These are phyloP conservation scores for Manis pentadactyla DNA, from an alignment of 2,797 vertebrate species.

Conservation along the genomic window DNA sequence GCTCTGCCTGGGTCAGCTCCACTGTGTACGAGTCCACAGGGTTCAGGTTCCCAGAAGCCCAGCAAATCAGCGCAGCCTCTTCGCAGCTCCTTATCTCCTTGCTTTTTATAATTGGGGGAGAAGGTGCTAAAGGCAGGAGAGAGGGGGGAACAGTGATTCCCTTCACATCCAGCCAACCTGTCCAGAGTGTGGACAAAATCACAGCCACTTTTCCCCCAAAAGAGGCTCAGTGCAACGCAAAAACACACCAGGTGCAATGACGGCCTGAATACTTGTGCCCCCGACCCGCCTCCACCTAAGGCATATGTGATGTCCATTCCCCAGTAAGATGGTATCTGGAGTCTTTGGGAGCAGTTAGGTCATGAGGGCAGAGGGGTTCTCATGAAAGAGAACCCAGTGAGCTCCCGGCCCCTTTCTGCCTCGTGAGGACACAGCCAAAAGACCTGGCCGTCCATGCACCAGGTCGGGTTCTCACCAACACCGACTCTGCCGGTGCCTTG, in stretches of 20 bases:
- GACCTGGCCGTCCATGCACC: not conserved
- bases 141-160: not conserved
- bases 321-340: not conserved
- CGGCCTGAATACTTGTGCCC: not conserved
- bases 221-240: not conserved
- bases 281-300: not conserved
- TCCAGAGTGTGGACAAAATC: not conserved
- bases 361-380: not conserved
- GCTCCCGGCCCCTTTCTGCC: not conserved
- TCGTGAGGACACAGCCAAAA: too few species aligned
- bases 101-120: conserved; percentile 92
- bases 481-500: rapidly evolving
- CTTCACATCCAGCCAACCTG: not conserved
- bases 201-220: not conserved
- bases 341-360: not conserved
- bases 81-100: conserved; percentile 91
- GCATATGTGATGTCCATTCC: not conserved
- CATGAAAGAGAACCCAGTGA: not conserved
- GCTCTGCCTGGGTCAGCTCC: conserved; percentile 90
- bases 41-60: conserved; percentile 94
- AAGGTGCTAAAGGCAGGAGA: conserved; percentile 89
- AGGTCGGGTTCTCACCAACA: too few species aligned
- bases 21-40: conserved; percentile 96
- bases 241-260: not conserved
- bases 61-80: conserved; percentile 92